Base-by-base conservation (phyloP, 2,888 invertebrate species). In the Coecobrya sp. region DNA sequence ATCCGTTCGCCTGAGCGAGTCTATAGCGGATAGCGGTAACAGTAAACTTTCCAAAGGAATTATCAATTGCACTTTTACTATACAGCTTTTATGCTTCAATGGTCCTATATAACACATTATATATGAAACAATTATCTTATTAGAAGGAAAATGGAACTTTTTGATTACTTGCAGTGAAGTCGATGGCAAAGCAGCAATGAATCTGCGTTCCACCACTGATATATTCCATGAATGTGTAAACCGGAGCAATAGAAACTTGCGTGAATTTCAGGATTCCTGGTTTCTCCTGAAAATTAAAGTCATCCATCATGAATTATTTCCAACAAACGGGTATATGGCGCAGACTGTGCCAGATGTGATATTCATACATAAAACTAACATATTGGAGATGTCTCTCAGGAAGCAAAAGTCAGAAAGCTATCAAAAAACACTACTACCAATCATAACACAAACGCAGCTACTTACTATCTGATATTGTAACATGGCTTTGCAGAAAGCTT, bases 141-240 rank as follows among this genome's bases (percentile, higher is more conserved):
- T 22, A 79, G 16, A n/a, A 49, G 22, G 52, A 52, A 79, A 79
- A 79, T 3, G 16, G 30, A 79, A 79, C 27, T 79, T 76, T 79
- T 79, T 79, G 52, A 79, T 94, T 95, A 96, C 96, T 86, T 86
- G 92, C 96, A 82, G 96, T 96, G 93, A 96, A 96, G 95, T 96
- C 96, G 92, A 96, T 96, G 68, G 96, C 96, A 93, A 96, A 95
- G 25, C 96, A 96, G 94, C 96, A 96, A 94, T 96, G 95, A 55
- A 96, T 95, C 93, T 96, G 96, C 27, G 96, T 96, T 16, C 97
- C 97, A 84, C 96, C 96, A 92, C 96, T 96, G 82, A 97, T 96
- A 95, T 96, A 97, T 95, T 97, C 97, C 92, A 97, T 95, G 95
- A 97, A 97, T 4, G 96, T 96, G 94, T 95, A 95, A 3, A 95